Percentiles rank a stretch among this genome's conserved stretches.
Conservation (phyloP, 2,113 vertebrate genomes). For the Bubo bubo region DNA sequence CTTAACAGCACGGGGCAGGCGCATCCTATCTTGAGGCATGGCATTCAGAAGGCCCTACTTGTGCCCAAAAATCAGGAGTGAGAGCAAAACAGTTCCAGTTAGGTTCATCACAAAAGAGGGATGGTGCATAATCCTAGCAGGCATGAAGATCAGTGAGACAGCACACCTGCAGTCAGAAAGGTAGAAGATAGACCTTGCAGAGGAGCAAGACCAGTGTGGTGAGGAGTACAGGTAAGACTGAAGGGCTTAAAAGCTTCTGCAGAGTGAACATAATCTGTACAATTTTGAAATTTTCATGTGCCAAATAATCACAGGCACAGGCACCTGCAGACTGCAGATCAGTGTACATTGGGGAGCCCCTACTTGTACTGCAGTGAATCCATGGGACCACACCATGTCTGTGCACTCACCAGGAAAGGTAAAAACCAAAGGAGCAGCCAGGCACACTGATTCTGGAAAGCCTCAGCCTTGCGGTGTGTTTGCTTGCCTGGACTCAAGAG, state of each 20-base stretch:
- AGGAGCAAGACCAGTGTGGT: not conserved
- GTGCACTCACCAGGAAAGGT: accelerated
- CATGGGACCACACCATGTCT: accelerated
- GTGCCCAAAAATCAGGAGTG: not conserved
- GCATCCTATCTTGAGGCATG: not conserved
- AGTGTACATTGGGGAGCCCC: accelerated
- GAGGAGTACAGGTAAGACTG: not conserved
- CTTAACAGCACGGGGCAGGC: not conserved
- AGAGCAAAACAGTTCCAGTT: not conserved
- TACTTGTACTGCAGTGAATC: no score
- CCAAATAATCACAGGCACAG: not conserved
- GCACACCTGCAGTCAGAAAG: accelerated
- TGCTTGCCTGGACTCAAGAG: not conserved
- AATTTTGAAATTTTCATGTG: not conserved
- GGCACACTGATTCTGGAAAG: not conserved
- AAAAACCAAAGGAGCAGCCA: not conserved
- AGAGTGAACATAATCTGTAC: not conserved
- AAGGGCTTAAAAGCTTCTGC: not conserved
- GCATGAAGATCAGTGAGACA: accelerated
- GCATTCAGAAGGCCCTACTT: not conserved
- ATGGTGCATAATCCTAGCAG: accelerated
- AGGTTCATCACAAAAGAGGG: not conserved
- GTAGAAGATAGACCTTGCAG: not conserved
- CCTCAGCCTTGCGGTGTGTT: not conserved
- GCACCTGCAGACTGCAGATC: not conserved